Evolutionary conservation across 2,113 vertebrate genomes (phyloP).

Genomic region (Casuarius casuarius): DNA sequence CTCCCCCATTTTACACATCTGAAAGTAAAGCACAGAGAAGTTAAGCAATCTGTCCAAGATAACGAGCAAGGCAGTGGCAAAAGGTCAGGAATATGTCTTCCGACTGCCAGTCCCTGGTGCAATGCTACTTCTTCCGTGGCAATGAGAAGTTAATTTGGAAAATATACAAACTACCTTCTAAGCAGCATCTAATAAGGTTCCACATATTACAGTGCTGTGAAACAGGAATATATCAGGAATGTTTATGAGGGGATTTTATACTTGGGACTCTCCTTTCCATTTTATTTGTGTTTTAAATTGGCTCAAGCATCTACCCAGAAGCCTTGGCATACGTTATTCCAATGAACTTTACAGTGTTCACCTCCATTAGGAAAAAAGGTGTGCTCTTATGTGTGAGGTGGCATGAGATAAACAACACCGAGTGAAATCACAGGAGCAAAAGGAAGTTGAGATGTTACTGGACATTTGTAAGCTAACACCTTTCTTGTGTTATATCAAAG

Average conservation of each 20-base stretch:
- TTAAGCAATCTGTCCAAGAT: conserved; percentile 19
- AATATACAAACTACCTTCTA: neutral
- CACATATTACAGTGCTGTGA: neutral
- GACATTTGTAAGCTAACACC: neutral
- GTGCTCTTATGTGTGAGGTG: neutral
- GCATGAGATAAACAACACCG: neutral
- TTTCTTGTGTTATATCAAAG: neutral
- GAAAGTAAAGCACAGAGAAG: conserved; percentile 67
- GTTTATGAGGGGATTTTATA: neutral
- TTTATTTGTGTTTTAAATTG: neutral
- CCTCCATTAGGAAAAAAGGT: neutral
- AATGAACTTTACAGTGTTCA: neutral
- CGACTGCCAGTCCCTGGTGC: neutral
- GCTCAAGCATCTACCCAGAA: neutral
- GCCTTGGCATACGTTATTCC: neutral
- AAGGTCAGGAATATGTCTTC: neutral
- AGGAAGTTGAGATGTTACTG: neutral
- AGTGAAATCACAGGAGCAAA: neutral
- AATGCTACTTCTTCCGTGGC: neutral
- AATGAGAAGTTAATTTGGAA: neutral
- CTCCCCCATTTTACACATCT: conserved; percentile 60
- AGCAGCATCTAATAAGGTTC: neutral
- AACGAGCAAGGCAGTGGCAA: neutral
- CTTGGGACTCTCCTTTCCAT: neutral
- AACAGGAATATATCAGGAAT: neutral